Evolutionary conservation across 1,140 invertebrate species (phyloP).

Genomic region (Thaumatotibia leucotreta): DNA sequence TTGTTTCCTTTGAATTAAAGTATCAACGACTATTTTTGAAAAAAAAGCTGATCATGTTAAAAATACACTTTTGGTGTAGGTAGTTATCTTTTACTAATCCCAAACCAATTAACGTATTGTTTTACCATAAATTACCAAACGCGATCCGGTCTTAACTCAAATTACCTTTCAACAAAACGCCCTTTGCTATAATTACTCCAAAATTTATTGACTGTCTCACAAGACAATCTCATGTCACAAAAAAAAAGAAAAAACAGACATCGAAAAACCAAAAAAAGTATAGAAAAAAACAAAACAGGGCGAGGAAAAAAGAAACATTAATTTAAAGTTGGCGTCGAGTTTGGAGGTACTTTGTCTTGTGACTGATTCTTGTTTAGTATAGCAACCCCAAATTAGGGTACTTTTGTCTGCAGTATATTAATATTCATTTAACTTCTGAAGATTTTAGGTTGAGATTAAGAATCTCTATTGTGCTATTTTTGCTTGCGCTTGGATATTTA

Average conservation of each 20-base stretch:
- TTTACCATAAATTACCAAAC: conserved; percentile 9
- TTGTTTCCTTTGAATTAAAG: too few species aligned
- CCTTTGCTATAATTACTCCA: conserved; percentile 12
- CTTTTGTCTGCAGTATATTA: conserved; percentile 10
- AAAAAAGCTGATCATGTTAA: too few species aligned
- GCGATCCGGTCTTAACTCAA: conserved; percentile 4
- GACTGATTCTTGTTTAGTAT: neutral
- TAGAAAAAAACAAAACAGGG: neutral
- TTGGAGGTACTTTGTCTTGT: neutral
- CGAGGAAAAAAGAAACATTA: neutral
- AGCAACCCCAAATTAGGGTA: conserved; percentile 7
- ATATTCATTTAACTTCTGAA: conserved; percentile 12
- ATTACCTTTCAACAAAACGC: conserved; percentile 12
- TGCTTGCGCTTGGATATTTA: neutral
- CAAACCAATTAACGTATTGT: neutral
- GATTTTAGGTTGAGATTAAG: conserved; percentile 3
- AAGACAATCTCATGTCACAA: neutral
- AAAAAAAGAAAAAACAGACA: neutral
- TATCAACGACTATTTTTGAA: too few species aligned
- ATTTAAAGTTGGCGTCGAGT: neutral
- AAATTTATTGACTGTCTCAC: conserved; percentile 7
- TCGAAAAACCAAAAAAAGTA: neutral
- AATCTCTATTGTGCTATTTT: conserved; percentile 5
- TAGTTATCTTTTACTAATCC: neutral
- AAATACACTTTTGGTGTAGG: neutral